A percentile compares a stretch with the other conserved stretches of the same genome.
Evolutionary conservation across 2,113 vertebrate genomes (phyloP).

Genomic region (Archocentrus centrarchus): DNA sequence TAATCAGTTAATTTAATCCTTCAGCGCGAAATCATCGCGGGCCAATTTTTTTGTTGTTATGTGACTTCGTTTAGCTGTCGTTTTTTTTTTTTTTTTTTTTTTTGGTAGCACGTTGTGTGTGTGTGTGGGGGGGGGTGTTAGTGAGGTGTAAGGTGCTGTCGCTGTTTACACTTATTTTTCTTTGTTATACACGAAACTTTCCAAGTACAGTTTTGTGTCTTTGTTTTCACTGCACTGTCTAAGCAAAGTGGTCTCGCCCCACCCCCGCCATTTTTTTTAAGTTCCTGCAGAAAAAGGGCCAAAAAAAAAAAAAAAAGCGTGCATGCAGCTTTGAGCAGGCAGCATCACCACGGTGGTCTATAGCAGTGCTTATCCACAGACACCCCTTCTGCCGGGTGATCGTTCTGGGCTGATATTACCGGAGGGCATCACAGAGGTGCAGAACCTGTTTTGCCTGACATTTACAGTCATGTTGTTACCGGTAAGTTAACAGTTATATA

Average conservation of each 20-base stretch:
- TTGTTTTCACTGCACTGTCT: not conserved
- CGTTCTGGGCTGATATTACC: not conserved
- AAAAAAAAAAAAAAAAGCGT: too few relatives aligned
- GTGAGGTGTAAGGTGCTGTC: not conserved
- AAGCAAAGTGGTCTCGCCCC: not conserved
- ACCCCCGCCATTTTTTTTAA: constrained; percentile 41
- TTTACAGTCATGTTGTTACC: constrained; percentile 8
- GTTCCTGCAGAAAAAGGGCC: not conserved
- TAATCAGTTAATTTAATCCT: not conserved
- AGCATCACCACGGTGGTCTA: not conserved
- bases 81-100: not conserved
- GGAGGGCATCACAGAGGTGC: not conserved
- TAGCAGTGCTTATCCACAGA: not conserved
- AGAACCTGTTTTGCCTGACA: constrained; percentile 21
- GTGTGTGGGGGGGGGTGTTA: too few relatives aligned
- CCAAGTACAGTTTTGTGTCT: not conserved
- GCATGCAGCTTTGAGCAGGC: not conserved
- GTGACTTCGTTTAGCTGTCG: not conserved
- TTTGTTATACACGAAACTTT: not conserved
- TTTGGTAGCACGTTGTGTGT: too few relatives aligned
- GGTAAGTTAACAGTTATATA: not conserved
- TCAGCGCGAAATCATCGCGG: too few relatives aligned
- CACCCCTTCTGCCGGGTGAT: not conserved
- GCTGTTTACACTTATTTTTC: rapidly evolving
- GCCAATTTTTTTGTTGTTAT: not conserved